Conservation (phyloP, 2,888 invertebrate genomes). For the Apamea sordens region DNA sequence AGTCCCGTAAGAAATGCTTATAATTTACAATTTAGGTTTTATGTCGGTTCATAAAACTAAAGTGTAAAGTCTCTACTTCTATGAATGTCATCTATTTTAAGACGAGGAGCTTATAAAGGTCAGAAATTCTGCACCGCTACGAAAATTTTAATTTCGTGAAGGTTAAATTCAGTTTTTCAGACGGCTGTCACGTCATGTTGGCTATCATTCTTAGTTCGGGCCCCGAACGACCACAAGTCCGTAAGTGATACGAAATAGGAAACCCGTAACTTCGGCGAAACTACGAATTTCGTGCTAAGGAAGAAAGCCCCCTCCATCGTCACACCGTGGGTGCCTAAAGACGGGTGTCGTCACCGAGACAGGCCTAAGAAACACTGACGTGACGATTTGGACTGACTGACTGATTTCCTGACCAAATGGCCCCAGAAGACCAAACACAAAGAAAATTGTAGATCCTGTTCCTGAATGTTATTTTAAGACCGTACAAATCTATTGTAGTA, state of each 20-base stretch:
- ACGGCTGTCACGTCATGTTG: too few species aligned
- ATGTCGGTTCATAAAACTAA: background rate
- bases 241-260: too few species aligned
- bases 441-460: too few species aligned
- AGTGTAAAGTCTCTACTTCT: background rate
- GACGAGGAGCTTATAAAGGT: background rate
- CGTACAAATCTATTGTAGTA: too few species aligned
- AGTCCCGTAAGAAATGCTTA: background rate
- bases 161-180: background rate
- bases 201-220: too few species aligned
- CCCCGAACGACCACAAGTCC: too few species aligned
- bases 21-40: constrained; percentile 15
- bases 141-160: background rate
- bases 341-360: background rate
- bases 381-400: background rate
- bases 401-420: background rate
- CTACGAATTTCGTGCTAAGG: too few species aligned
- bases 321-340: too few species aligned
- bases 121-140: background rate
- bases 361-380: background rate
- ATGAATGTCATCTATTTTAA: background rate
- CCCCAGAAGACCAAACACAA: background rate
- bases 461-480: too few species aligned
- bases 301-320: too few species aligned
- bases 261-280: too few species aligned